These are phyloP conservation scores for Dione vanillae DNA, from an alignment of 2,888 invertebrate genomes.

Conservation along the genomic window DNA sequence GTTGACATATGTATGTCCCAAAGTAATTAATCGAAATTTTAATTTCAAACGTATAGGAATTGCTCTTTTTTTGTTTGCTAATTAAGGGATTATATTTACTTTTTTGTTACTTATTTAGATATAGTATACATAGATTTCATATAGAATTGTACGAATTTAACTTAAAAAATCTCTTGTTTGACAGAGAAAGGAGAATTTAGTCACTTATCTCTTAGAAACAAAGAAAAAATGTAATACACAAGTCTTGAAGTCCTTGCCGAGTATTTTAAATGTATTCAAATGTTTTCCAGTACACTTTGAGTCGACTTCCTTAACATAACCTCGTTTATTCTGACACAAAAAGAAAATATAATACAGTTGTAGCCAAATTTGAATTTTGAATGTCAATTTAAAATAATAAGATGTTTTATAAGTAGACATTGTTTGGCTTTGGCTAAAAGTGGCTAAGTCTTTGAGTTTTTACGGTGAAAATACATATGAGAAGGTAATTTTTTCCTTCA, in stretches of 20 bases:
- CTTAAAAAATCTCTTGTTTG: not conserved
- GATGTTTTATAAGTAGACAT: conserved; percentile 19
- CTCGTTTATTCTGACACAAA: conserved; percentile 34
- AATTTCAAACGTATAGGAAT: too few species aligned
- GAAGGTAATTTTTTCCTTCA: not conserved
- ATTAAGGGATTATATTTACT: too few species aligned
- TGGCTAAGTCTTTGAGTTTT: not conserved
- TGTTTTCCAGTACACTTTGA: conserved; percentile 34
- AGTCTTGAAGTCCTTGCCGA: conserved; percentile 28
- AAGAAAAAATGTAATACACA: not conserved
- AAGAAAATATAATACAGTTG: conserved; percentile 19
- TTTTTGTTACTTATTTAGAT: too few species aligned
- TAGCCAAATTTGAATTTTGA: conserved; percentile 22
- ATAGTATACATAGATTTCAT: too few species aligned
- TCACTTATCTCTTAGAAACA: not conserved
- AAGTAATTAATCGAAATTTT: too few species aligned
- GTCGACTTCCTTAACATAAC: conserved; percentile 34
- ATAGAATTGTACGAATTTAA: not conserved
- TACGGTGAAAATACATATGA: not conserved
- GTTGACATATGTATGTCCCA: too few species aligned
- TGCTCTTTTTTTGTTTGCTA: too few species aligned
- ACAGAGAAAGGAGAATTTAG: not conserved
- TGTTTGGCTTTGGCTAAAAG: not conserved
- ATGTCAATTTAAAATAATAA: conserved; percentile 30
- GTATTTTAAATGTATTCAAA: conserved; percentile 42